Evolutionary conservation across 2,113 vertebrate genomes (phyloP).

Genomic region (Oenanthe melanoleuca): DNA sequence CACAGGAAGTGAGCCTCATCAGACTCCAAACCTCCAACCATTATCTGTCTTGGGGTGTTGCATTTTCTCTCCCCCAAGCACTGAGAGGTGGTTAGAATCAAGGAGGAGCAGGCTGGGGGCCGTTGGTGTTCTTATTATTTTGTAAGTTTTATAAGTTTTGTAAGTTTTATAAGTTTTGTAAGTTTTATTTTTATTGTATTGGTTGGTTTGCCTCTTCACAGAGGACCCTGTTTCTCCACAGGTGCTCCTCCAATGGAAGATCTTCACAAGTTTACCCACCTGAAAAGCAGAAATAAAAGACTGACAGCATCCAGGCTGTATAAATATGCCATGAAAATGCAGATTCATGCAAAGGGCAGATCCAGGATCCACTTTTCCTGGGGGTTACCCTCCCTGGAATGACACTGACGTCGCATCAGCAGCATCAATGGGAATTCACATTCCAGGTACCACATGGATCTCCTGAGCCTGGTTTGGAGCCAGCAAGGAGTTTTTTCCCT

Average conservation of each 20-base stretch:
- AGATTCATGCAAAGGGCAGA: rapidly evolving
- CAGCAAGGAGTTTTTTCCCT: background rate
- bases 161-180: background rate
- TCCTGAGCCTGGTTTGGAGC: background rate
- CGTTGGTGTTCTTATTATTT: background rate
- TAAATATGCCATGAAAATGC: background rate
- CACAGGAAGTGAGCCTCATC: background rate
- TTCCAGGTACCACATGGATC: background rate
- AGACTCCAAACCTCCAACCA: background rate
- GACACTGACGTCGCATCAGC: rapidly evolving
- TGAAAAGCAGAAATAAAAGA: background rate
- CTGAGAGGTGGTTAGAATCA: background rate
- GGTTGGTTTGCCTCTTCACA: background rate
- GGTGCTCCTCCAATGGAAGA: background rate
- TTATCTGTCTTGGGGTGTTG: background rate
- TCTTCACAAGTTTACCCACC: background rate
- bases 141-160: background rate
- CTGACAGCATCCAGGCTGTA: background rate
- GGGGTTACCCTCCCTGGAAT: background rate
- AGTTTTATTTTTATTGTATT: background rate
- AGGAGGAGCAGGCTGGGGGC: background rate
- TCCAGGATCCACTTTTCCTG: background rate
- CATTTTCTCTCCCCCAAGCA: background rate
- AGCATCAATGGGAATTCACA: rapidly evolving
- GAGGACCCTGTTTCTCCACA: background rate